Evolutionary conservation across 2,113 vertebrate species (phyloP).

Genomic region (Scolopax mira): DNA sequence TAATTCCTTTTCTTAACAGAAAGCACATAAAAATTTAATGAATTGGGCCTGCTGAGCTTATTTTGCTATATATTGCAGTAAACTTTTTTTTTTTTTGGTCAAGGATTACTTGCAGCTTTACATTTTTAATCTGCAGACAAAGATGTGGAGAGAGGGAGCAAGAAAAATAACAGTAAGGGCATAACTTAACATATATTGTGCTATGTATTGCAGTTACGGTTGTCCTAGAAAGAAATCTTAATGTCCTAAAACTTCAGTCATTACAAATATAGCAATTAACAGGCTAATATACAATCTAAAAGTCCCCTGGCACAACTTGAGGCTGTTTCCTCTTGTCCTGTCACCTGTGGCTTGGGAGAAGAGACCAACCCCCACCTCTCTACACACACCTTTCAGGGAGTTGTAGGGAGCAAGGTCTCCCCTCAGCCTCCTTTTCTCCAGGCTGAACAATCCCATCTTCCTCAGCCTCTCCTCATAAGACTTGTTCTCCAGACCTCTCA

Average conservation of each 20-base stretch:
- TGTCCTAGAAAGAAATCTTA: neutral
- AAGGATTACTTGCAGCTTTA: neutral
- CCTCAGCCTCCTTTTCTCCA: too few species aligned
- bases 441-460: too few species aligned
- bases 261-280: neutral
- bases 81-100: neutral
- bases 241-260: neutral
- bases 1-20: slow-evolving; percentile 42
- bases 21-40: slow-evolving; percentile 52
- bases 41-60: neutral
- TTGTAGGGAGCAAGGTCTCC: too few species aligned
- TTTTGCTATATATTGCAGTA: neutral
- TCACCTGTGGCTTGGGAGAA: too few species aligned
- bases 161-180: neutral
- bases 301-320: too few species aligned
- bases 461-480: too few species aligned
- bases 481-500: too few species aligned
- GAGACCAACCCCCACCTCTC: too few species aligned
- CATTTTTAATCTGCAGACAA: slow-evolving; percentile 26
- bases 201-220: neutral
- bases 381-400: too few species aligned
- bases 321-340: too few species aligned
- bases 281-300: neutral
- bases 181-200: neutral
- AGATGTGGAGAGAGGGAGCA: neutral